A percentile compares a stretch with the other conserved stretches of the same genome.
phyloP scores from a whole-genome alignment of 1,140 invertebrate genomes.

The Arctopsyche grandis region DNA sequence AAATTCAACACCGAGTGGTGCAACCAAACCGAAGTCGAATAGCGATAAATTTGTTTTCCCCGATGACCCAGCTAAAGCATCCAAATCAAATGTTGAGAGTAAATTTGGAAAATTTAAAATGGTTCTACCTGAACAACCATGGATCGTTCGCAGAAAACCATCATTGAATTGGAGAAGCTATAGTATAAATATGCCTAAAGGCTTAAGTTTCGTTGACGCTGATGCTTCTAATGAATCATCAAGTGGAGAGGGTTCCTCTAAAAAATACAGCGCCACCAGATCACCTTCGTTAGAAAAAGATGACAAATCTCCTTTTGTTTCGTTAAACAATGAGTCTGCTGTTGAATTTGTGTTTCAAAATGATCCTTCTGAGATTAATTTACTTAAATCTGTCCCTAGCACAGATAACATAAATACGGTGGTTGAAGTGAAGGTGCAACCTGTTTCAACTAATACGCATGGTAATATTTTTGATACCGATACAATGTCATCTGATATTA shows the following conservation, averaged over 20 bases:
- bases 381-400: not conserved
- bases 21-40: slow-evolving; percentile 26
- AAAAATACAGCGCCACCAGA: slow-evolving; percentile 63
- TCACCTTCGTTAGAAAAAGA: slow-evolving; percentile 66
- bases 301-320: slow-evolving; percentile 62
- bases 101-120: slow-evolving; percentile 48
- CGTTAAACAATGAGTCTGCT: slow-evolving; percentile 1
- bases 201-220: slow-evolving; percentile 30
- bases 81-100: slow-evolving; percentile 23
- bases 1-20: slow-evolving; percentile 37
- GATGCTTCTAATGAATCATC: not conserved
- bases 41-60: slow-evolving; percentile 47
- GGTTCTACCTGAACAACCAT: slow-evolving; percentile 44
- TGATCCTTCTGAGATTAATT: slow-evolving; percentile 11
- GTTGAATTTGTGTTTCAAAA: slow-evolving; percentile 26
- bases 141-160: slow-evolving; percentile 45
- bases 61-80: not conserved
- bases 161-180: slow-evolving; percentile 50
- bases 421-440: slow-evolving; percentile 46
- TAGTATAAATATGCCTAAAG: slow-evolving; percentile 43
- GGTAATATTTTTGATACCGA: slow-evolving; percentile 12
- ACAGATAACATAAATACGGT: slow-evolving; percentile 41
- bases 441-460: slow-evolving; percentile 44
- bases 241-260: slow-evolving; percentile 37
- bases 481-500: not conserved